Evolutionary conservation across 2,113 vertebrate genomes (phyloP), one percentile per base, ranked within the genome.

Genomic region (Periophthalmus modestus): DNA sequence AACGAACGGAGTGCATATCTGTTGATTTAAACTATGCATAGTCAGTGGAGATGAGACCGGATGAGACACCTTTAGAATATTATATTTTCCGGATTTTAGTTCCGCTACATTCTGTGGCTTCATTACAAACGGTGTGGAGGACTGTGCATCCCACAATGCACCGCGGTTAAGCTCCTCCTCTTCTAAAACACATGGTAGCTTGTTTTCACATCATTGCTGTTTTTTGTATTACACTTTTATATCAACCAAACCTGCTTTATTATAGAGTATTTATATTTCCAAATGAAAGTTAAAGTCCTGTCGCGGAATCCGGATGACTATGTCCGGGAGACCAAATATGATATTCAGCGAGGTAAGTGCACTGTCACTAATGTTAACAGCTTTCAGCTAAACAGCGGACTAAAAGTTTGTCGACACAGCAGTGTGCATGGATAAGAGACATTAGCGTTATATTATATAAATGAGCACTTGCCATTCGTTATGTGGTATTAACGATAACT

Each of bases 251-350:
- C 4, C 10, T 4, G 4, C 0, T 47, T 47, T 47, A 39, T 21
- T 0, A 61, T 15, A 0, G 10, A 15, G 7, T 61, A 0, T 11
- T 59, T 47, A 15, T 2, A n/a, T 14, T 24, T 2, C 78, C 18
- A 77, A 65, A 98, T 98, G 97, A 95, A 97, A 76, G 97, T 98
- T 47, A 98, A 96, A 88, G 94, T 98, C 71, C 84, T 98, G 69
- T 95, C 95, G 50, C 93, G 96, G 66, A 99, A 98, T 36, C 96
- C 96, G 70, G 96, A 99, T 68, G 92, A 96, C 73, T 98, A 97
- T 47, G 93, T 98, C 66, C 93, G 97, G 18, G 97, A 99, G 67
- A 99, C 97, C 7, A 98, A 95, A 68, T 79, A 91, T 39, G 97
- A 99, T 70, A 91, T 99, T 59, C 96, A 97, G 80, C 94, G 95